These are phyloP conservation scores for Oryzias dopingdopingensis DNA, from an alignment of 2,797 vertebrate species.

Conservation along the genomic window DNA sequence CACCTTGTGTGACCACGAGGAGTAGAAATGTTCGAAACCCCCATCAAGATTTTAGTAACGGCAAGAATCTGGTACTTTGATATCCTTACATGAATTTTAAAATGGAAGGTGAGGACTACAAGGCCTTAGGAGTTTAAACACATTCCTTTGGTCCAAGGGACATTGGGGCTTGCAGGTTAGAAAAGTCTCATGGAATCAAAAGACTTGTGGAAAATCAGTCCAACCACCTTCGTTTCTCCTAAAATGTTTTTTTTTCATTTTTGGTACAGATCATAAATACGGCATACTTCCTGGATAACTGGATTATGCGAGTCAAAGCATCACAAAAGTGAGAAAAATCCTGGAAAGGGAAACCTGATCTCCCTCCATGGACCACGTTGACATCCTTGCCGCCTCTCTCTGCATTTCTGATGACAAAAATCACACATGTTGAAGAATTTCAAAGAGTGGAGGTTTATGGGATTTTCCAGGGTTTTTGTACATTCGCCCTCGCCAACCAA, in stretches of 20 bases:
- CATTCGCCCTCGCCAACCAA: constrained; percentile 39
- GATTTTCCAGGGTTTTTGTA: constrained; percentile 52
- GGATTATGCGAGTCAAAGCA: neutral
- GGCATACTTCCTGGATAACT: neutral
- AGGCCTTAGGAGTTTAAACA: too few species aligned
- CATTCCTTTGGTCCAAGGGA: too few species aligned
- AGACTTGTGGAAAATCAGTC: neutral
- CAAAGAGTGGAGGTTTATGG: constrained; percentile 30
- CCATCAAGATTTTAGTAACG: too few species aligned
- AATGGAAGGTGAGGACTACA: too few species aligned
- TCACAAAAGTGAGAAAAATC: constrained; percentile 5
- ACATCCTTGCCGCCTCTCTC: constrained; percentile 19
- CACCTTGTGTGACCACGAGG: too few species aligned
- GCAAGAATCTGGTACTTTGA: too few species aligned
- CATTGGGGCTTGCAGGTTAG: too few species aligned
- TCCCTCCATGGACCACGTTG: constrained; percentile 1
- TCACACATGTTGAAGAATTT: constrained; percentile 23
- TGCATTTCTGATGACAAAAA: constrained; percentile 36
- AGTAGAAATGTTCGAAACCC: too few species aligned
- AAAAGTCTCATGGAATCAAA: too few species aligned
- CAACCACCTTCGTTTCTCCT: neutral
- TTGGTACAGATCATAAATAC: neutral
- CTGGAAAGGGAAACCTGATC: neutral
- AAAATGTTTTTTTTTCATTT: neutral
- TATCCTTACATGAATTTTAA: too few species aligned